Base-by-base conservation (phyloP, 2,888 invertebrate genomes). In the Caenorhabditis imperialis region DNA sequence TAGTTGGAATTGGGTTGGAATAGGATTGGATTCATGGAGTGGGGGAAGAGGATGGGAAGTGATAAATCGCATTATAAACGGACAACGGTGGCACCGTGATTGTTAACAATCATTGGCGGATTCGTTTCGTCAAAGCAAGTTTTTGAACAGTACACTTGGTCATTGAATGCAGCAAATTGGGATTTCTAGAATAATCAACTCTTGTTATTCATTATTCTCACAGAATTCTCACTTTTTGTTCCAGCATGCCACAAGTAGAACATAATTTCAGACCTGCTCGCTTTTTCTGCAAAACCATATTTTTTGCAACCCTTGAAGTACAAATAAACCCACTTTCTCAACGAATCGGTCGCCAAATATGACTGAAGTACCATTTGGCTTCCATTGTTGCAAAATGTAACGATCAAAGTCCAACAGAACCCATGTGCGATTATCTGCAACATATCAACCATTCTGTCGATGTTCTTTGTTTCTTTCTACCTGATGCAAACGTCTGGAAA, bases 391-490 rank as follows among this genome's bases (percentile, higher is more conserved):
- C 8, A 86, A 58, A 27, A 86, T 78, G 73, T 85, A 83, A 0
- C 86, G 79, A 61, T 86, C 86, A 67, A 86, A 86, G 57, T 86
- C 86, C 33, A 79, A 63, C 3, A 86, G 79, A 48, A 86, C 84
- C 86, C 86, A 86, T 16, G 86, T 86, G 33, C 86, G 79, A 50
- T 86, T 86, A 25, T 84, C 86, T 84, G 60, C 50, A 77, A 65
- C 30, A 20, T 1, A 22, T 10, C 16, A 23, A 40, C 18, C 7
- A 3, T 45, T 20, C 5, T 20, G 6, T 22, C 6, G 3, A 27
- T 14, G 20, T 18, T 23, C 53, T 30, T 7, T 22, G 16, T 20
- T 45, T 38, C 6, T 14, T n/a, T 18, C 10, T 47, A 82, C 83
- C 83, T 51, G 71, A 54, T 10, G 57, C 81, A 48, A 86, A 85